phyloP scores from a whole-genome alignment of 2,113 vertebrate genomes.

The Pimephales promelas region DNA sequence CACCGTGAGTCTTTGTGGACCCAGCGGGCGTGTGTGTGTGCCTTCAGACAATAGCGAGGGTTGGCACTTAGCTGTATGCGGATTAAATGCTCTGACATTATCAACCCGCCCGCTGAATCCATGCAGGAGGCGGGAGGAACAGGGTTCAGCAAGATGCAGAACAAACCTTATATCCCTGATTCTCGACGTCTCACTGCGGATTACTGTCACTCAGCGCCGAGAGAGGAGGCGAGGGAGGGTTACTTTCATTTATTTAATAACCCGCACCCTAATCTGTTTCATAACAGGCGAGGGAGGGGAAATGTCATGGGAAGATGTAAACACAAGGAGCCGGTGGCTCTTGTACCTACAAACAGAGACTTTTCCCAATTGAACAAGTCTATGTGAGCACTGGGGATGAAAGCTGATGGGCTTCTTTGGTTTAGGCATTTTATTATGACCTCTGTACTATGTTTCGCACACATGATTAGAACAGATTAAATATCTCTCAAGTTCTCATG shows the following conservation, averaged over 20 bases:
- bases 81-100: conserved; percentile 68
- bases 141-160: conserved; percentile 71
- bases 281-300: conserved; percentile 69
- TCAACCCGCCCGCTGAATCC: conserved; percentile 65
- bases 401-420: conserved; percentile 13
- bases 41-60: conserved; percentile 58
- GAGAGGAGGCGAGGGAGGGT: conserved; percentile 55
- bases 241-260: conserved; percentile 79
- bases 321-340: conserved; percentile 68
- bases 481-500: conserved; percentile 54
- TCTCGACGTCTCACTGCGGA: conserved; percentile 72
- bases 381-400: conserved; percentile 20
- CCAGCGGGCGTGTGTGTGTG: conserved; percentile 15
- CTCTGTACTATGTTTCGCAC: conserved; percentile 17
- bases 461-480: conserved; percentile 51
- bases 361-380: conserved; percentile 51
- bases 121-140: conserved; percentile 61
- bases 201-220: conserved; percentile 72
- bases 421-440: conserved; percentile 32
- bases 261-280: conserved; percentile 73
- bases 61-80: conserved; percentile 53
- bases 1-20: conserved; percentile 31
- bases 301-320: conserved; percentile 80
- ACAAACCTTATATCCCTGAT: conserved; percentile 64
- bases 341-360: conserved; percentile 75